Evolutionary conservation across 2,797 vertebrate genomes (phyloP), one percentile per base, ranked within the genome.

Genomic region (Schizopygopsis pylzovi): DNA sequence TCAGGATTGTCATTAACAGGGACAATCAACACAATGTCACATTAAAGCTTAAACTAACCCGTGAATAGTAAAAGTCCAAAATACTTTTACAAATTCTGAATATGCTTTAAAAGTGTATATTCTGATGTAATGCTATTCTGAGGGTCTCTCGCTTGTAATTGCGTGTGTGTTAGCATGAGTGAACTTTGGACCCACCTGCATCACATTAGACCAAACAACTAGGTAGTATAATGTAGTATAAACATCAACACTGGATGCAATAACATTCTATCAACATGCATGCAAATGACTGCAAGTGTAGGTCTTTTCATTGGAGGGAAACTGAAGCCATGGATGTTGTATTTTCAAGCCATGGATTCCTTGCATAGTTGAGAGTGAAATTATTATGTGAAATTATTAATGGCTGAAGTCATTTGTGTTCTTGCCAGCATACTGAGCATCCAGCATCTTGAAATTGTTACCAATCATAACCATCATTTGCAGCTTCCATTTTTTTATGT

Each of bases 171-270:
- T 41, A 75, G 47, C 68, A 54, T 59, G 12, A 54, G 75, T 65
- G 81, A 63, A 75, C 41, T 84, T 84, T 84, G 20, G 47, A 67
- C 59, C 63, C 84, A 93, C 88, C 90, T 92, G 81, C 59, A 83
- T 85, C 75, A 89, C 79, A 92, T 93, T 93, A 92, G 79, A 90
- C 92, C 88, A 90, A 92, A 79, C 77, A 92, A 92, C 87, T 91
- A 87, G 78, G 28, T 86, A 87, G 76, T 91, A 89, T 90, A 92
- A 91, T 89, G 86, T 88, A 89, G 89, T 70, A 85, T 65, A 54
- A 84, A 77, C 49, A 86, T 82, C 85, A 85, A 82, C 82, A 82
- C 43, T 43, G 41, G 49, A 63, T 67, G 7, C 15, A 67, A 67
- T 67, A 39, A 67, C 65, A 37, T 67, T 67, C 63, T 25, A 63